phyloP scores from a whole-genome alignment of 1,140 invertebrate genomes.

The Nomia melanderi region DNA sequence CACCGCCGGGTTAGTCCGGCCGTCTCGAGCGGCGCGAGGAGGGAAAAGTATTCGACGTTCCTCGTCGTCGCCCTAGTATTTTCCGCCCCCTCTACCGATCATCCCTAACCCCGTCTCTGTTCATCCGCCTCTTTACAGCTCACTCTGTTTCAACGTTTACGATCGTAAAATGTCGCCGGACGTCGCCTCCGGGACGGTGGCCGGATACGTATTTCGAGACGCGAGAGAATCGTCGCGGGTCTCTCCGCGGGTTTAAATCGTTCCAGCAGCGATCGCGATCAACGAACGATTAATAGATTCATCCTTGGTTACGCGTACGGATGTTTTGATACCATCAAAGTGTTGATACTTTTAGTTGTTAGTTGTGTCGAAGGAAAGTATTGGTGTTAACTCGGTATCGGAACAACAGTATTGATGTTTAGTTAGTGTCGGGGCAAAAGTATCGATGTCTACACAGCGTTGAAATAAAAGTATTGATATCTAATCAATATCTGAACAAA shows the following conservation, averaged over 20 bases:
- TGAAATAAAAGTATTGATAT: no score
- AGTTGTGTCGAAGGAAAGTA: no score
- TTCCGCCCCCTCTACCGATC: conserved; percentile 38
- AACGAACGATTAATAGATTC: conserved; percentile 52
- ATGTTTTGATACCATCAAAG: no score
- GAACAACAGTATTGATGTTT: no score
- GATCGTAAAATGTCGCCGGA: conserved; percentile 44
- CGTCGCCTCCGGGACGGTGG: conserved; percentile 7
- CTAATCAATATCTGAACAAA: no score
- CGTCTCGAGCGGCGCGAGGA: not conserved
- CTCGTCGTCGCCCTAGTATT: conserved; percentile 51
- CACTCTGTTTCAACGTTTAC: conserved; percentile 36
- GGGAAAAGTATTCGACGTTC: conserved; percentile 37
- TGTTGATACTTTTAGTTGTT: no score
- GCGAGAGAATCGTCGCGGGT: not conserved
- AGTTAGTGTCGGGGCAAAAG: no score
- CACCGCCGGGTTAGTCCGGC: not conserved
- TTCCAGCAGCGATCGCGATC: conserved; percentile 38
- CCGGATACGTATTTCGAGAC: conserved; percentile 52
- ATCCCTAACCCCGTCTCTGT: no score
- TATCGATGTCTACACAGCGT: no score
- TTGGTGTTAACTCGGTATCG: no score
- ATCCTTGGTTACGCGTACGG: conserved; percentile 46
- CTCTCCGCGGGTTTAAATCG: not conserved
- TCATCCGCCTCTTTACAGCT: not conserved